These are phyloP conservation scores for Synergus itoensis DNA, from an alignment of 2,888 invertebrate genomes.

Conservation along the genomic window DNA sequence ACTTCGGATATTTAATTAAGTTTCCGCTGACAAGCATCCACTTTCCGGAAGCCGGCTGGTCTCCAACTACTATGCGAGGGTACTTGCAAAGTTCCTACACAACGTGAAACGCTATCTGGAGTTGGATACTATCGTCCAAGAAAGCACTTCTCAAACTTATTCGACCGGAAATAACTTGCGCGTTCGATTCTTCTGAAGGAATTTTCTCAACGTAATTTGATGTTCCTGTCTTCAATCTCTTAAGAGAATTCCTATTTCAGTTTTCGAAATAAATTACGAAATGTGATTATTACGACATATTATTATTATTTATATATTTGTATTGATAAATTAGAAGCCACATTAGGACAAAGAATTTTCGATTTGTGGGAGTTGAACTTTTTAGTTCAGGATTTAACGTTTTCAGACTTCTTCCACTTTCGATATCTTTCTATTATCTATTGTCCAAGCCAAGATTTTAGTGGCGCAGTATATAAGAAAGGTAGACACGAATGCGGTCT, in stretches of 20 bases:
- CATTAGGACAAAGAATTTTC: slow-evolving; percentile 6
- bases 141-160: slow-evolving; percentile 37
- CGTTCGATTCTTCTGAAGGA: slow-evolving; percentile 32
- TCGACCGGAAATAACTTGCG: slow-evolving; percentile 29
- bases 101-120: slow-evolving; percentile 11
- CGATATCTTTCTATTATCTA: slow-evolving; percentile 35
- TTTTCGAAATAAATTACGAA: neutral
- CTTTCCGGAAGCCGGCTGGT: slow-evolving; percentile 61
- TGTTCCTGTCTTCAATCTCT: slow-evolving; percentile 12
- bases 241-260: neutral
- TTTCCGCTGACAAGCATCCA: slow-evolving; percentile 76
- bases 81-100: slow-evolving; percentile 39
- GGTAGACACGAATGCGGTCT: slow-evolving; percentile 68
- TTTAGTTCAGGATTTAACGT: neutral
- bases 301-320: too few relatives aligned
- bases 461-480: slow-evolving; percentile 65
- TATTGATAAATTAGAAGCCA: neutral
- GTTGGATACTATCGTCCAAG: slow-evolving; percentile 23
- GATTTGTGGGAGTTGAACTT: neutral
- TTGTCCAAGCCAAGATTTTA: slow-evolving; percentile 63
- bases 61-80: slow-evolving; percentile 37
- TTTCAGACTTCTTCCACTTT: neutral
- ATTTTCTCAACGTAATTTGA: slow-evolving; percentile 35
- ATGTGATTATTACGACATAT: neutral
- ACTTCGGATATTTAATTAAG: slow-evolving; percentile 78